Percentiles rank a stretch among this genome's conserved stretches.
These are phyloP conservation scores for Drosophila cardini DNA, from an alignment of 1,140 invertebrate genomes.

Conservation along the genomic window DNA sequence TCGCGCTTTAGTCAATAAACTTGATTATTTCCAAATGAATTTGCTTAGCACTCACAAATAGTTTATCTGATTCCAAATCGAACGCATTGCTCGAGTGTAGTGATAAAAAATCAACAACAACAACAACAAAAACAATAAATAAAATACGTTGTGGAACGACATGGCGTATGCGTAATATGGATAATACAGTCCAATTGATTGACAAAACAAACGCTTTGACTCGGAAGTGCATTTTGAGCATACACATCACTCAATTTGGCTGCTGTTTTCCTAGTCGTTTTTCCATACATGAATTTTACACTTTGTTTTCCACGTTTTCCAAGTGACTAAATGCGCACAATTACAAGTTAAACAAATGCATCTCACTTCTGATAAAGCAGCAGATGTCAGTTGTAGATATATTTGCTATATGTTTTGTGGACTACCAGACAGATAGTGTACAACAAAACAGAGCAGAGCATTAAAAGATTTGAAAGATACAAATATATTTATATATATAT, in stretches of 20 bases:
- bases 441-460: too few species aligned
- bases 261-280: background rate
- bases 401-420: too few species aligned
- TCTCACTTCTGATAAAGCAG: constrained; percentile 26
- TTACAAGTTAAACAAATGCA: constrained; percentile 66
- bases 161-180: constrained; percentile 35
- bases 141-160: background rate
- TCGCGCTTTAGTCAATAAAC: constrained; percentile 47
- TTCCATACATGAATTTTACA: background rate
- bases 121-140: background rate
- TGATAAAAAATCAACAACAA: constrained; percentile 6
- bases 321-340: constrained; percentile 67
- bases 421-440: too few species aligned
- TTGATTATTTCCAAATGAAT: constrained; percentile 70
- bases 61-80: constrained; percentile 29
- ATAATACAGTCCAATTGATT: background rate
- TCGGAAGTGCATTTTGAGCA: background rate
- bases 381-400: background rate
- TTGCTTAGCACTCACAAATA: constrained; percentile 18
- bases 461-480: too few species aligned
- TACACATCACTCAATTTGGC: too few species aligned
- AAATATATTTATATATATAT: too few species aligned
- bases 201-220: constrained; percentile 2
- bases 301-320: constrained; percentile 6
- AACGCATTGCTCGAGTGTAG: constrained; percentile 16